A percentile compares a stretch with the other conserved stretches of the same genome.
Evolutionary conservation across 2,888 invertebrate species (phyloP).

Genomic region (Netelia fuscicornis): DNA sequence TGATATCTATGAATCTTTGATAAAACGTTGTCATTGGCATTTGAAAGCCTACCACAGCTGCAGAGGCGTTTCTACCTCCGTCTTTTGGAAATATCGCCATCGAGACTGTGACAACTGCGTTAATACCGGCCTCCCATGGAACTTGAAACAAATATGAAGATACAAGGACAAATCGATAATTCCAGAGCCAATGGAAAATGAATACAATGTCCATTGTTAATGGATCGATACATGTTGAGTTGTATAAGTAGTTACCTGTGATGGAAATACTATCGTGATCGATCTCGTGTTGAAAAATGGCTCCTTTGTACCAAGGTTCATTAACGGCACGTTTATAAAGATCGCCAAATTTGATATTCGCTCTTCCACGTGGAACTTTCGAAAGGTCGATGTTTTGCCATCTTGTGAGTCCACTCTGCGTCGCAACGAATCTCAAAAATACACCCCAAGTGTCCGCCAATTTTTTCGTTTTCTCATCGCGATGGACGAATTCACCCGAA

Average conservation of each 20-base stretch:
- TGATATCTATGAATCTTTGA: slow-evolving; percentile 90
- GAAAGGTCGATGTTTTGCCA: slow-evolving; percentile 88
- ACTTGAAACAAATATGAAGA: slow-evolving; percentile 63
- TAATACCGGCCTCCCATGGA: slow-evolving; percentile 82
- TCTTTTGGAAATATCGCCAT: slow-evolving; percentile 94
- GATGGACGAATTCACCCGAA: slow-evolving; percentile 76
- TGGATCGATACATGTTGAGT: background rate
- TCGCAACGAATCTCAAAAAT: slow-evolving; percentile 93
- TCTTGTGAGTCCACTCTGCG: slow-evolving; percentile 94
- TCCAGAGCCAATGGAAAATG: background rate
- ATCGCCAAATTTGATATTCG: slow-evolving; percentile 90
- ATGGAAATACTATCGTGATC: slow-evolving; percentile 87
- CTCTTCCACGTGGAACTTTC: slow-evolving; percentile 61
- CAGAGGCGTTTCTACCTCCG: slow-evolving; percentile 91
- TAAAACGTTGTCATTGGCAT: slow-evolving; percentile 91
- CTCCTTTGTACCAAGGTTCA: slow-evolving; percentile 96
- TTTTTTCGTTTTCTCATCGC: slow-evolving; percentile 85
- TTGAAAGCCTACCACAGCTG: slow-evolving; percentile 95
- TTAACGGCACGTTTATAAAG: slow-evolving; percentile 92
- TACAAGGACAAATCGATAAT: background rate
- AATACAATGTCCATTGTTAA: background rate
- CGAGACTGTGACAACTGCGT: slow-evolving; percentile 91
- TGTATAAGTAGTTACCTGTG: slow-evolving; percentile 74
- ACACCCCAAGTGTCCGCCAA: slow-evolving; percentile 90
- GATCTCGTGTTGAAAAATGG: slow-evolving; percentile 93